Base-by-base conservation (phyloP, 2,113 vertebrate genomes). In the Opisthocomus hoazin region DNA sequence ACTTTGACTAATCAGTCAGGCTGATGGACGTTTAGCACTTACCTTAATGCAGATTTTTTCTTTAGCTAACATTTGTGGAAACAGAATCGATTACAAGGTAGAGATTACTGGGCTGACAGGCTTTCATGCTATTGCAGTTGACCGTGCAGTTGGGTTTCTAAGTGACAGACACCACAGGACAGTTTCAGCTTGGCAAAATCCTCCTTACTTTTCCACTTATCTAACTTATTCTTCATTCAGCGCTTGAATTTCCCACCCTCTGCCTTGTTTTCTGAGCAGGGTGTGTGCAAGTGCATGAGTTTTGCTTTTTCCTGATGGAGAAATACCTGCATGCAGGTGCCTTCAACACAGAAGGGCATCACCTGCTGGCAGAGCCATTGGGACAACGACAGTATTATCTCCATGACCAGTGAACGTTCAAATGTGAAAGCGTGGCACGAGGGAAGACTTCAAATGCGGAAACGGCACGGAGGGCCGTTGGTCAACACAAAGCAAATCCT, bases 61-160 rank as follows among this genome's bases (percentile, higher is more conserved):
- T 96, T 97, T 96, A 97, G 96, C 91, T 97, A 97, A 97, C 96
- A 94, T 97, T 97, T 95, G 97, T 97, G 97, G 95, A 97, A 97
- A 93, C 92, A 96, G 96, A 98, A 95, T 97, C 97, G 94, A 94
- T 97, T 98, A 94, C 87, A 96, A 97, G 74, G 73, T 94, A 77
- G 82, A 96, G 97, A 96, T 94, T 87, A 92, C 93, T 37, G 66
- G 83, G 68, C 93, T 94, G 95, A 96, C 90, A 88, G 96, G 88
- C 85, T 97, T 93, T 96, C 92, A 86, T 91, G 96, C 87, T 91
- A 92, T 82, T 93, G 80, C 65, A 92, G 82, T 90, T 95, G 95
- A 94, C 79, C 51, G 1, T 94, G 93, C 96, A 95, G 94, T 96
- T 93, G 91, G 66, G 90, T 93, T 84, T 93, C 75, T 93, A 96